Evolutionary conservation across 2,797 vertebrate genomes (phyloP), one percentile per base, ranked within the genome.

Genomic region (Lophius americanus): DNA sequence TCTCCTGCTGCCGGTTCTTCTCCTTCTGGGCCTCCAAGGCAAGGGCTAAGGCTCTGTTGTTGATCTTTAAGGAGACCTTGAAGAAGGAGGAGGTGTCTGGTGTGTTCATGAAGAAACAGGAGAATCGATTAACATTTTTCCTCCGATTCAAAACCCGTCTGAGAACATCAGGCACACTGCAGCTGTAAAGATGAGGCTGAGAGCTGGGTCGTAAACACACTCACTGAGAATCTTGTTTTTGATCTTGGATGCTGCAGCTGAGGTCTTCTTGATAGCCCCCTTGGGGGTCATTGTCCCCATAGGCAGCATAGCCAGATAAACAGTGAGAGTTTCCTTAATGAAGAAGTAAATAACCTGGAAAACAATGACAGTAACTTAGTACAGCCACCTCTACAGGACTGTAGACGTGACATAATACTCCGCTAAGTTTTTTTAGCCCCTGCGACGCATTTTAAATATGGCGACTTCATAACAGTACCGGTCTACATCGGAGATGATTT

Each of bases 21-120:
- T 90, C 79, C 70, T 85, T 94, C 77, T 94, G 88, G 0, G 76
- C 80, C 38, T 68, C 83, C 66, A 95, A 47, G 41, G 92, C 92
- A 1, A 87, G 41, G 10, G 93, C 93, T 42, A 95, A 58, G 10
- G 90, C 93, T 69, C 89, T 93, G 81, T 95, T 95, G 85, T 95
- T 95, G 60, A 72, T 91, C 88, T 94, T 94, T 68, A 95, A 53
- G 3, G 93, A 94, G 13, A 92, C 64, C 79, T 93, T 94, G 68
- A 93, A 94, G 77, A 95, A 94, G 46, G 92, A 93, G 5, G 93
- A 94, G 3, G 91, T 91, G 68, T 94, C 94, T 94, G 82, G 62
- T 51, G 63, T 12, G 36, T 52, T 3, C 33, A 60, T 3, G 9
- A 47, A 35, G 47, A 63, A 70, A 43, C 2, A 44, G 3, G 4